These are phyloP conservation scores for Sebastes aleutianus DNA, from an alignment of 2,797 vertebrate species.

Conservation along the genomic window DNA sequence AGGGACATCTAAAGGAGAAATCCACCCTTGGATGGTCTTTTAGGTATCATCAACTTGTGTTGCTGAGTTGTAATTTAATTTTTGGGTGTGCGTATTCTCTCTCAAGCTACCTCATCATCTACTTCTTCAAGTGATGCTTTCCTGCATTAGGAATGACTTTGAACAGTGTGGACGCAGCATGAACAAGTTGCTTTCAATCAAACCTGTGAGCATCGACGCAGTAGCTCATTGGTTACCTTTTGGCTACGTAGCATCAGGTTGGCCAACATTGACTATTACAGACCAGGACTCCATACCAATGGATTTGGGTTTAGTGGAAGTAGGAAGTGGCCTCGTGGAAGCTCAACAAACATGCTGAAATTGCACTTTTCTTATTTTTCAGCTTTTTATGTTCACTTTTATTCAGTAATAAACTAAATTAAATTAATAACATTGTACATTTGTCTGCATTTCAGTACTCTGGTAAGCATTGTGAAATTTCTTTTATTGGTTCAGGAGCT, in stretches of 20 bases:
- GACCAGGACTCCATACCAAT: neutral
- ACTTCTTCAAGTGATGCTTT: neutral
- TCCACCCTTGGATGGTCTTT: neutral
- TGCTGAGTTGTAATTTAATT: neutral
- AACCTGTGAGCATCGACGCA: neutral
- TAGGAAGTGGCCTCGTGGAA: neutral
- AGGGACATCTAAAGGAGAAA: slow-evolving; percentile 15
- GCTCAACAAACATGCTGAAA: neutral
- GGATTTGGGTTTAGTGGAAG: neutral
- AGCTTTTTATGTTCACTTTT: neutral
- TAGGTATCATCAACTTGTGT: neutral
- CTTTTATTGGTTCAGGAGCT: neutral
- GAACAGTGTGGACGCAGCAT: neutral
- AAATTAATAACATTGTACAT: neutral
- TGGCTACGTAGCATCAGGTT: neutral
- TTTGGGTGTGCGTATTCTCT: neutral
- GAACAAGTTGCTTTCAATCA: neutral
- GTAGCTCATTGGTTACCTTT: neutral
- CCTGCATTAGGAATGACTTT: neutral
- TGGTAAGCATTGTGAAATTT: neutral
- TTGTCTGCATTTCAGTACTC: neutral
- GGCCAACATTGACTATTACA: neutral
- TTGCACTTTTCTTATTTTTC: neutral
- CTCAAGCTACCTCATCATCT: neutral
- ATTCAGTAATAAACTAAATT: neutral